Evolutionary conservation across 2,888 invertebrate species (phyloP).

Genomic region (Uloborus plumipes): DNA sequence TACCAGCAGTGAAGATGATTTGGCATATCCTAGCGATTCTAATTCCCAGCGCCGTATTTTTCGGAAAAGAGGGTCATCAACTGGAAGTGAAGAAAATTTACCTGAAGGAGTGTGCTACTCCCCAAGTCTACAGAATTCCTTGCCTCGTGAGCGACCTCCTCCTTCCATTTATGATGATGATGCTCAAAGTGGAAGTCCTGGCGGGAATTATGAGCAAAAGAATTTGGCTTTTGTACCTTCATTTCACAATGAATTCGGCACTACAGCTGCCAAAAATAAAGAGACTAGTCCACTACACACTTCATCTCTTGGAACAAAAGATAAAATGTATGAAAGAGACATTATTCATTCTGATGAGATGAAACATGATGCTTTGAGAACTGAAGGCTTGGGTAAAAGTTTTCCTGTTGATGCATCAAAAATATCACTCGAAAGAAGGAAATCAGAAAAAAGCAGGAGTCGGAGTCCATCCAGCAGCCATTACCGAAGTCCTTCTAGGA

Average conservation of each 20-base stretch:
- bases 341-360: no score
- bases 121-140: background rate
- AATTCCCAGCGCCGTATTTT: slow-evolving; percentile 32
- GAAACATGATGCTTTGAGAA: no score
- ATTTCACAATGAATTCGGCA: slow-evolving; percentile 27
- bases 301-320: background rate
- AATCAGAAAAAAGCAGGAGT: slow-evolving; percentile 30
- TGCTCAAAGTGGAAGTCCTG: slow-evolving; percentile 50
- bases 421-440: background rate
- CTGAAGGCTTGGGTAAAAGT: no score
- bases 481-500: slow-evolving; percentile 14
- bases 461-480: slow-evolving; percentile 21
- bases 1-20: slow-evolving; percentile 26
- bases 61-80: slow-evolving; percentile 39
- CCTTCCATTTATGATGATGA: slow-evolving; percentile 57
- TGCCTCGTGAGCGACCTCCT: slow-evolving; percentile 30
- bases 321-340: background rate
- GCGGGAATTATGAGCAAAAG: slow-evolving; percentile 42
- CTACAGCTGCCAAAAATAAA: background rate
- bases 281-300: slow-evolving; percentile 5
- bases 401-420: no score
- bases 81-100: slow-evolving; percentile 28
- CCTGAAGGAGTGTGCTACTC: slow-evolving; percentile 38
- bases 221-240: slow-evolving; percentile 43
- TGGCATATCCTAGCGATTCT: slow-evolving; percentile 35